Conservation (phyloP, 2,888 invertebrate species). For the Acrocera orbiculus region DNA sequence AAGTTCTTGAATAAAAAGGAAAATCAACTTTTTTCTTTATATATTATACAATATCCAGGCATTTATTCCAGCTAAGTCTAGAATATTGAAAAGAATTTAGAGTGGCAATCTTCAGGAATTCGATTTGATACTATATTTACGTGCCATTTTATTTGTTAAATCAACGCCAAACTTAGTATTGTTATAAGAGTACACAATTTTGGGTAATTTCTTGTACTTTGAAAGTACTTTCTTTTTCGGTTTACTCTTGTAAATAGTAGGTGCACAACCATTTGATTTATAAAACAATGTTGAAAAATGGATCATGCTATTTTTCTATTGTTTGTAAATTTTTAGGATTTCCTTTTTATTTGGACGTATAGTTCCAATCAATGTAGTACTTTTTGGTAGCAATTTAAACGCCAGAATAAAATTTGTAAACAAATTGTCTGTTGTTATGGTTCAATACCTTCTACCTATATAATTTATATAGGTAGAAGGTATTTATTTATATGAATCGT, state of each 20-base stretch:
- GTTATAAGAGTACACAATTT: neutral
- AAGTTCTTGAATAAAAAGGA: constrained; percentile 7
- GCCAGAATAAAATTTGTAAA: constrained; percentile 10
- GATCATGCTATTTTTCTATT: constrained; percentile 2
- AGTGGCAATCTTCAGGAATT: constrained; percentile 3
- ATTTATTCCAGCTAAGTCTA: constrained; percentile 1
- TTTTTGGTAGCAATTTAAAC: constrained; percentile 10
- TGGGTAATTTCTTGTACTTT: neutral
- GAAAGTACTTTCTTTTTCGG: constrained; percentile 2
- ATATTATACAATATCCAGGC: neutral
- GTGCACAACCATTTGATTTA: constrained; percentile 2
- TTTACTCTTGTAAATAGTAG: constrained; percentile 2
- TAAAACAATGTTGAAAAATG: constrained; percentile 2
- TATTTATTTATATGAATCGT: no score
- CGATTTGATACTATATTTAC: constrained; percentile 14
- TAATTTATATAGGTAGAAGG: no score
- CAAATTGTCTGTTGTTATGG: constrained; percentile 10
- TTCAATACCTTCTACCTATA: no score
- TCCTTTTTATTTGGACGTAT: constrained; percentile 1
- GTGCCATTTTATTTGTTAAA: constrained; percentile 14
- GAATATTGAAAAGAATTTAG: constrained; percentile 11
- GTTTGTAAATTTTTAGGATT: neutral
- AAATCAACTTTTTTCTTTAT: constrained; percentile 11
- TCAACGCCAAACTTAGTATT: constrained; percentile 2
- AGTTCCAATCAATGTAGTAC: constrained; percentile 4